Evolutionary conservation across 2,888 invertebrate species (phyloP).

Genomic region (Catonia carolina): DNA sequence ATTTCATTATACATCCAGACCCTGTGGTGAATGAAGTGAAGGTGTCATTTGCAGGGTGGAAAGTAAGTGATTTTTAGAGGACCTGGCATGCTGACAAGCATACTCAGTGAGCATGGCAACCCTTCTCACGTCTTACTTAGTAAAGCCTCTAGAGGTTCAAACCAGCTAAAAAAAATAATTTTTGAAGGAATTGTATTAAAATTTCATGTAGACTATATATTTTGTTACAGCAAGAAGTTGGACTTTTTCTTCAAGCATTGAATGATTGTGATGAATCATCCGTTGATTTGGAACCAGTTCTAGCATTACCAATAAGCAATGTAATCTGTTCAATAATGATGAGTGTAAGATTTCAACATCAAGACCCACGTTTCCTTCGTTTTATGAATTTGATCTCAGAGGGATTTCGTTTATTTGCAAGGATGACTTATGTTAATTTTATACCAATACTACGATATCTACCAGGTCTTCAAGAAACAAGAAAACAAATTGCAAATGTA

Average conservation of each 20-base stretch:
- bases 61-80: too few relatives aligned
- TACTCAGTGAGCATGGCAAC: too few relatives aligned
- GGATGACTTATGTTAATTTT: slow-evolving; percentile 75
- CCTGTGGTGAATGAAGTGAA: too few relatives aligned
- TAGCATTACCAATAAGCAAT: slow-evolving; percentile 79
- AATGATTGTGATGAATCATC: slow-evolving; percentile 58
- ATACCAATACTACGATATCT: slow-evolving; percentile 67
- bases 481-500: slow-evolving; percentile 51
- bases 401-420: slow-evolving; percentile 81
- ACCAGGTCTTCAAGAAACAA: slow-evolving; percentile 48
- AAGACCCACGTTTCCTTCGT: slow-evolving; percentile 67
- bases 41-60: too few relatives aligned
- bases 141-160: too few relatives aligned
- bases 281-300: slow-evolving; percentile 64
- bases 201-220: slow-evolving; percentile 12
- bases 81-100: too few relatives aligned
- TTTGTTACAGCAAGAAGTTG: slow-evolving; percentile 60
- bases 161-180: too few relatives aligned
- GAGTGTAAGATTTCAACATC: slow-evolving; percentile 75
- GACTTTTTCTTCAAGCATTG: slow-evolving; percentile 61
- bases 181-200: not conserved
- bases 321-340: slow-evolving; percentile 87
- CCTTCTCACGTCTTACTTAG: too few relatives aligned
- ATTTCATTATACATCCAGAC: too few relatives aligned
- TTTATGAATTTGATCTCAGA: slow-evolving; percentile 85